These are phyloP conservation scores for Pristionchus entomophagus DNA, from an alignment of 2,888 invertebrate species.

Conservation along the genomic window DNA sequence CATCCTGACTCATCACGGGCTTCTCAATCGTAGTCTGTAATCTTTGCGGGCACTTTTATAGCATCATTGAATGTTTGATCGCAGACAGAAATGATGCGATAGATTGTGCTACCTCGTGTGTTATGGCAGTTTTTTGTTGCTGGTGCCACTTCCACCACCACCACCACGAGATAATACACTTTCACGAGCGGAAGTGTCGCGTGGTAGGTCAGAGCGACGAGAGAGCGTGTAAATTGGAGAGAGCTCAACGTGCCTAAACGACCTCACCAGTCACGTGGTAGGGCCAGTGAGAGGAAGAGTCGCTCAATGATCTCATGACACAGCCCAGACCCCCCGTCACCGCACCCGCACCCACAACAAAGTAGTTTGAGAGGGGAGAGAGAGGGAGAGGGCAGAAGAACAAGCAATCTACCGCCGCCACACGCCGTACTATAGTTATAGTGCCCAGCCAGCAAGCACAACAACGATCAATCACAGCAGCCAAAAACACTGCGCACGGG, in stretches of 20 bases:
- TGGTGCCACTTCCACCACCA: not conserved
- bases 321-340: not conserved
- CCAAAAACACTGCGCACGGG: not conserved
- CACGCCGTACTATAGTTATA: conserved; percentile 13
- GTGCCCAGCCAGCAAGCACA: not conserved
- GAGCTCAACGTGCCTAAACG: too few species aligned
- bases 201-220: not conserved
- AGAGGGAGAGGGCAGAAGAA: not conserved
- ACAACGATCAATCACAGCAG: not conserved
- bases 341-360: not conserved
- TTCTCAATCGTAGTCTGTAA: not conserved
- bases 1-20: not conserved
- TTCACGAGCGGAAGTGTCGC: not conserved
- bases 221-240: too few species aligned
- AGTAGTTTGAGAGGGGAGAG: not conserved
- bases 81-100: not conserved
- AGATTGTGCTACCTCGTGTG: not conserved
- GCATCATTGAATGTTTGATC: not conserved
- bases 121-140: not conserved
- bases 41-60: not conserved
- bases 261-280: conserved; percentile 22
- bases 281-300: conserved; percentile 19
- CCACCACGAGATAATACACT: not conserved
- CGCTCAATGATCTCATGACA: conserved; percentile 26
- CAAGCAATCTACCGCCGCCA: conserved; percentile 10